Percentiles rank a stretch among this genome's conserved stretches.
Conservation (phyloP, 2,113 vertebrate genomes). For the Heterotilapia buettikoferi region DNA sequence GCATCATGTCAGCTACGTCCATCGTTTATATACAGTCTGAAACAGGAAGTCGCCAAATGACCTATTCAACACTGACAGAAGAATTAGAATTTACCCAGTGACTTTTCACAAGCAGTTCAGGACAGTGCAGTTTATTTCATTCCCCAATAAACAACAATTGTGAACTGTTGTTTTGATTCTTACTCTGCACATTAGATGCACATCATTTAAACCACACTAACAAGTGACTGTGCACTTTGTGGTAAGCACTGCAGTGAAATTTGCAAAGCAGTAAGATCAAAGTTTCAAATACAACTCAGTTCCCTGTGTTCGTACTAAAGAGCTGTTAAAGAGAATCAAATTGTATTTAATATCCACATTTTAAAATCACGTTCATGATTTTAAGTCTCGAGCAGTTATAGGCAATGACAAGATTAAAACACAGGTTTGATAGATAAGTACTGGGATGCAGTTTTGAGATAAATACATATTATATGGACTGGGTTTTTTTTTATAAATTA, state of each 20-base stretch:
- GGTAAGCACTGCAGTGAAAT: neutral
- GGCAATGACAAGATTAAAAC: neutral
- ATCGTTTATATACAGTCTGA: neutral
- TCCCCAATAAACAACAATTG: accelerated
- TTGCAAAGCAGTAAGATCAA: neutral
- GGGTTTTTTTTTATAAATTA: accelerated
- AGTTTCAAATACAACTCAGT: neutral
- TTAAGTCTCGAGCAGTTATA: neutral
- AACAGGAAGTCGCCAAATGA: neutral
- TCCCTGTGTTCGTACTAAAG: neutral
- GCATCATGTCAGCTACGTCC: neutral
- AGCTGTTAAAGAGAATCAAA: neutral
- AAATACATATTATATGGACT: neutral
- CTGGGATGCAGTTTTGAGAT: neutral
- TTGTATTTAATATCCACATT: neutral
- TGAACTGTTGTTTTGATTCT: neutral
- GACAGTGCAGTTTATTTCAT: neutral
- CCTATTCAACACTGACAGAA: accelerated
- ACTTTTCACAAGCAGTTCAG: neutral
- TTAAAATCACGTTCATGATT: neutral
- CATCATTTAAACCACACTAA: neutral
- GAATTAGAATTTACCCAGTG: neutral
- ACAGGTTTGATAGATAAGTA: neutral
- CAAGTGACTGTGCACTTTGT: neutral
- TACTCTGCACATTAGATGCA: accelerated